Conservation (phyloP, 2,888 invertebrate species). For the Chirona hameri region DNA sequence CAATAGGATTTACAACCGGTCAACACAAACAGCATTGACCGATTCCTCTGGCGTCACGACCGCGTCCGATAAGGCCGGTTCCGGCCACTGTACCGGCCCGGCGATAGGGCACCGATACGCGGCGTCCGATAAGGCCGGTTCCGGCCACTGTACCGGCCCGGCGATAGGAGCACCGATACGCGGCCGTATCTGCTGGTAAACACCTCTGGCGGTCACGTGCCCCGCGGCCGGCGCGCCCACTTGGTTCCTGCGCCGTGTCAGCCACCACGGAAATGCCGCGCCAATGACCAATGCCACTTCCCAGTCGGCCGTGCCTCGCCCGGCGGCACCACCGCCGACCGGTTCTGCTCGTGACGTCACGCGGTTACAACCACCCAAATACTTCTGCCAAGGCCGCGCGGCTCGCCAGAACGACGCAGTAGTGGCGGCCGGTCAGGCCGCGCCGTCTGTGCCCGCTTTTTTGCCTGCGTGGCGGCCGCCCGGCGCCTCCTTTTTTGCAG, state of each 20-base stretch:
- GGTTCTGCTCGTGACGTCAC: conserved; percentile 22
- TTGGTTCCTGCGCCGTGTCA: not conserved
- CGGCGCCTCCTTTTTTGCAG: not conserved
- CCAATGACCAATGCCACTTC: conserved; percentile 12
- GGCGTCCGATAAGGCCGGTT: too few species aligned
- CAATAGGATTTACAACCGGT: too few species aligned
- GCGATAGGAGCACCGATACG: too few species aligned
- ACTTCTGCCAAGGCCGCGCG: conserved; percentile 4
- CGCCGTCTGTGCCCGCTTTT: not conserved
- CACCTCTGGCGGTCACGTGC: not conserved
- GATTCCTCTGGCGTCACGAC: too few species aligned
- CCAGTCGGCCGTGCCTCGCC: not conserved
- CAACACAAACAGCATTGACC: too few species aligned
- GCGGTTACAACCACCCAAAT: conserved; percentile 25
- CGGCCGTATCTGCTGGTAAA: too few species aligned
- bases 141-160: too few species aligned
- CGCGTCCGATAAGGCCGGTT: too few species aligned
- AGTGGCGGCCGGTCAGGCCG: not conserved
- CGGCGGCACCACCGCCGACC: conserved; percentile 4
- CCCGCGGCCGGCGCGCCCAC: not conserved
- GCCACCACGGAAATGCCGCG: not conserved
- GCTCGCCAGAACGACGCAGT: conserved; percentile 2
- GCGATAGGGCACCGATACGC: too few species aligned
- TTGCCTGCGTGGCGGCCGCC: not conserved
- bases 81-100: too few species aligned